These are phyloP conservation scores for Drosophila meridionalis DNA, from an alignment of 2,888 invertebrate species.

Conservation along the genomic window DNA sequence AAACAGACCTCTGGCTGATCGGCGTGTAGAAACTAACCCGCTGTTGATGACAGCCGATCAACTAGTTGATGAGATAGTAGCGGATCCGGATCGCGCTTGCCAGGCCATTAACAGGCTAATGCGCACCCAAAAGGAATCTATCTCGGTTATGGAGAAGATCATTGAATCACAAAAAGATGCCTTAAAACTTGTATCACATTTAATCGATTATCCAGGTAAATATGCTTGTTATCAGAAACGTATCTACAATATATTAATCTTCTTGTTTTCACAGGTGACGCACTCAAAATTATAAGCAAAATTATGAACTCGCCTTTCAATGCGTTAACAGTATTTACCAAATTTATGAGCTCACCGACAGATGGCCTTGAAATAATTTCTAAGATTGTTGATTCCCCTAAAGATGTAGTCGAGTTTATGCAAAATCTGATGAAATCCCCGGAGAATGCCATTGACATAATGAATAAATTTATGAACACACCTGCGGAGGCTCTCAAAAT, in stretches of 20 bases:
- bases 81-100: constrained; percentile 83
- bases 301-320: constrained; percentile 85
- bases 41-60: constrained; percentile 82
- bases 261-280: constrained; percentile 77
- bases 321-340: constrained; percentile 85
- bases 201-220: constrained; percentile 84
- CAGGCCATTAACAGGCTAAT: constrained; percentile 84
- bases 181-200: constrained; percentile 83
- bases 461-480: constrained; percentile 85
- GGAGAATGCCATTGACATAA: constrained; percentile 84
- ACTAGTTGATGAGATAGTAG: constrained; percentile 83
- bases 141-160: constrained; percentile 82
- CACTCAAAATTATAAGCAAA: constrained; percentile 85
- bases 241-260: not conserved
- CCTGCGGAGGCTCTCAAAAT: constrained; percentile 84
- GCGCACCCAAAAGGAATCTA: constrained; percentile 83
- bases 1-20: constrained; percentile 34
- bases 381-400: constrained; percentile 84
- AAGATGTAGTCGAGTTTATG: constrained; percentile 84
- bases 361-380: constrained; percentile 85
- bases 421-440: constrained; percentile 85
- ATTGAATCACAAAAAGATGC: constrained; percentile 85
- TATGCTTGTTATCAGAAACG: not conserved
- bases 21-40: constrained; percentile 62
- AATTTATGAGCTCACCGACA: constrained; percentile 85